These are phyloP conservation scores for Pelmatolapia mariae DNA, from an alignment of 2,113 vertebrate species.

Conservation along the genomic window DNA sequence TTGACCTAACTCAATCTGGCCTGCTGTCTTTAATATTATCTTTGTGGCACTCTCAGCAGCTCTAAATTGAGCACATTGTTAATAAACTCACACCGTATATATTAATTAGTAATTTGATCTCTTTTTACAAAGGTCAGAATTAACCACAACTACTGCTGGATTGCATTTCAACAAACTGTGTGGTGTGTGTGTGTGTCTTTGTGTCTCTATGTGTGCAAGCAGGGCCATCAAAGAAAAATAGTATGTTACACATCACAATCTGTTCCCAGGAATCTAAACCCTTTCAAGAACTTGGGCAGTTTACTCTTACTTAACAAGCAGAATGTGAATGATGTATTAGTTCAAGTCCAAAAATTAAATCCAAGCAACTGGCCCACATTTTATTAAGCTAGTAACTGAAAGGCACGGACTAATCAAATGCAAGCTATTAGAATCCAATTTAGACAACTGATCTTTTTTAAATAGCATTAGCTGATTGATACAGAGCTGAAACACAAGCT, in stretches of 20 bases:
- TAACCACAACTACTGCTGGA: conserved; percentile 8
- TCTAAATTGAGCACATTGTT: conserved; percentile 26
- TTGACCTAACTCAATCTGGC: conserved; percentile 13
- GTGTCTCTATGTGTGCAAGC: background rate
- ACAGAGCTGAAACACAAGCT: background rate
- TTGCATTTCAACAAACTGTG: background rate
- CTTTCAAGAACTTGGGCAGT: background rate
- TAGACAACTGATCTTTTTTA: background rate
- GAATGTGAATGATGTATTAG: background rate
- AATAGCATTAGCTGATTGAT: background rate
- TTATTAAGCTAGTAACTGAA: background rate
- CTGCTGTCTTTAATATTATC: conserved; percentile 13
- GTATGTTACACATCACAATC: background rate
- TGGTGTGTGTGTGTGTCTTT: background rate
- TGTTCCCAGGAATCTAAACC: background rate
- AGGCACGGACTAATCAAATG: background rate
- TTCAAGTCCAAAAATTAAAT: background rate
- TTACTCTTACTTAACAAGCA: background rate
- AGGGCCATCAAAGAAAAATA: background rate
- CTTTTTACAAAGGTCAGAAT: conserved; percentile 12
- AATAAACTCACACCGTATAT: conserved; percentile 16
- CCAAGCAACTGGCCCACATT: background rate
- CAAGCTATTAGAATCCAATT: background rate
- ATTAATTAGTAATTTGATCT: conserved; percentile 37
- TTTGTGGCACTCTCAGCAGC: background rate